These are phyloP conservation scores for Isotomurus palustris DNA, from an alignment of 2,888 invertebrate genomes.

Conservation along the genomic window DNA sequence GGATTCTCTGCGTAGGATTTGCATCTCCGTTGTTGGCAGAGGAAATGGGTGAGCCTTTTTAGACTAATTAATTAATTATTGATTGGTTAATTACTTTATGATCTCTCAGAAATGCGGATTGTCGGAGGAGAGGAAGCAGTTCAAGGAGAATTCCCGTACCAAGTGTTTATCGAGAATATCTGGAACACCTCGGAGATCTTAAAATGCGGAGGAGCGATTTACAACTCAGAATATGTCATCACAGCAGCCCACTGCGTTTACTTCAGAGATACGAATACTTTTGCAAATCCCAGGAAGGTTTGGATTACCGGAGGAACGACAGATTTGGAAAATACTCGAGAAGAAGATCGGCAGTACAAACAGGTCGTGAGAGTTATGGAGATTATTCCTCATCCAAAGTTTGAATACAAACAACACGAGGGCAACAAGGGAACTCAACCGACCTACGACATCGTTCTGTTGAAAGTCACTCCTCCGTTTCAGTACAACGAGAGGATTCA, in stretches of 20 bases:
- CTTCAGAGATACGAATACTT: constrained; percentile 20
- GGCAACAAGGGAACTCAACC: constrained; percentile 18
- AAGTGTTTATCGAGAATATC: constrained; percentile 31
- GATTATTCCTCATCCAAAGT: constrained; percentile 26
- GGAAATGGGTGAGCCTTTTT: too few species aligned
- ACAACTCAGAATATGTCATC: constrained; percentile 16
- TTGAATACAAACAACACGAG: constrained; percentile 21
- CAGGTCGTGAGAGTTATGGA: constrained; percentile 21
- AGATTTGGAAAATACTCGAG: constrained; percentile 19
- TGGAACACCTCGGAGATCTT: constrained; percentile 28
- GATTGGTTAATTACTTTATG: too few species aligned
- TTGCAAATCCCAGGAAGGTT: constrained; percentile 17
- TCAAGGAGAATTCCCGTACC: constrained; percentile 24
- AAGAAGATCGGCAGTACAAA: constrained; percentile 5
- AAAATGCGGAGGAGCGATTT: constrained; percentile 29
- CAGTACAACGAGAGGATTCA: constrained; percentile 19
- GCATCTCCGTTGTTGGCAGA: too few species aligned
- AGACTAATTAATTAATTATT: too few species aligned
- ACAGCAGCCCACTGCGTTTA: constrained; percentile 28
- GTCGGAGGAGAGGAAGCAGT: constrained; percentile 18
- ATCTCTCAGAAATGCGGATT: constrained; percentile 7
- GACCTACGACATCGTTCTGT: constrained; percentile 22
- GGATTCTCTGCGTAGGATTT: too few species aligned
- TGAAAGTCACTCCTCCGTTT: constrained; percentile 20
- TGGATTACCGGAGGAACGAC: constrained; percentile 30